phyloP scores from a whole-genome alignment of 2,113 vertebrate genomes.

The Agapornis roseicollis region DNA sequence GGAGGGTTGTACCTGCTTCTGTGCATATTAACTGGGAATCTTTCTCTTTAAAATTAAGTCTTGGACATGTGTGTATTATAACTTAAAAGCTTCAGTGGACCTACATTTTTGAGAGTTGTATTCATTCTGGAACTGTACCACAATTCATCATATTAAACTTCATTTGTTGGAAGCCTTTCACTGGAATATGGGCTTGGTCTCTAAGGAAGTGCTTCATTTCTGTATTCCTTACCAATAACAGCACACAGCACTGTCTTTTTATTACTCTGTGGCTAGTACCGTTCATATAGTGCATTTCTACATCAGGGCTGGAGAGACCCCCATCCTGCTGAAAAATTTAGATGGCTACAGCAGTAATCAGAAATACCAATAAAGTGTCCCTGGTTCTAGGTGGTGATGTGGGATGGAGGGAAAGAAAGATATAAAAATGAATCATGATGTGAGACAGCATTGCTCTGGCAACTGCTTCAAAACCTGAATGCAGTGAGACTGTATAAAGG shows the following conservation, averaged over 20 bases:
- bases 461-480: conserved; percentile 75
- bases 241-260: conserved; percentile 62
- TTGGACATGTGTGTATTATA: conserved; percentile 12
- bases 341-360: conserved; percentile 78
- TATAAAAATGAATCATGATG: conserved; percentile 86
- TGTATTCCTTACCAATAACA: conserved; percentile 67
- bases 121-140: conserved; percentile 50
- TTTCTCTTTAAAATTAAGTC: background rate
- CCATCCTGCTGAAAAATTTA: conserved; percentile 81
- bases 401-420: conserved; percentile 77
- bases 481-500: conserved; percentile 67
- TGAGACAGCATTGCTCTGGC: conserved; percentile 74
- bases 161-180: conserved; percentile 75
- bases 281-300: conserved; percentile 43
- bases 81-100: conserved; percentile 62
- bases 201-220: conserved; percentile 71
- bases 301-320: conserved; percentile 71
- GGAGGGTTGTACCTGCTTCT: background rate
- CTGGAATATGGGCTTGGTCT: conserved; percentile 72
- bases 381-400: conserved; percentile 76
- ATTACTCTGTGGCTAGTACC: conserved; percentile 70
- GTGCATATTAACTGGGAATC: background rate
- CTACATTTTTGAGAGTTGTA: conserved; percentile 60
- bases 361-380: conserved; percentile 84
- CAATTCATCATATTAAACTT: conserved; percentile 79